phyloP scores from a whole-genome alignment of 2,797 vertebrate genomes.

The Acipenser transmontanus region DNA sequence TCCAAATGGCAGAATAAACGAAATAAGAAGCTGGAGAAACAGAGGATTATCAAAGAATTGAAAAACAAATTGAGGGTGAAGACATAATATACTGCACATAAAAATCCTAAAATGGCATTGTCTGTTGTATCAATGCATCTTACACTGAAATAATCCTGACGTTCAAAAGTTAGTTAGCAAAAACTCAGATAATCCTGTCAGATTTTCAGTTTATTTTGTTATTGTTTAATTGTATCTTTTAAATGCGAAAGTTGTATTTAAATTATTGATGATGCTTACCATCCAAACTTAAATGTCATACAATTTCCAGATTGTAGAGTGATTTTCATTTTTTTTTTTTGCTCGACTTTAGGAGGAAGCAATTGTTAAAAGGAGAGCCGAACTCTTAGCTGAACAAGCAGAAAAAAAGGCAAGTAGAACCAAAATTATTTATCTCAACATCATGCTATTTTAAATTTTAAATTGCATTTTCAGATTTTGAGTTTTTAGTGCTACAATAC shows the following conservation, averaged over 20 bases:
- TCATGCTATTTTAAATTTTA: background rate
- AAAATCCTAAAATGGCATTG: background rate
- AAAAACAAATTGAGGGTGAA: constrained; percentile 66
- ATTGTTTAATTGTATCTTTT: no score
- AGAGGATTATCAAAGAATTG: constrained; percentile 55
- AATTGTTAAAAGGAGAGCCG: constrained; percentile 72
- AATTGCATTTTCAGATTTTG: background rate
- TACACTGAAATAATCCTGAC: no score
- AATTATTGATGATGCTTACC: no score
- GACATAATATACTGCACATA: background rate
- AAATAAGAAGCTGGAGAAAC: constrained; percentile 44
- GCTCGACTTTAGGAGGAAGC: constrained; percentile 55
- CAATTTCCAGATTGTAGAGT: background rate
- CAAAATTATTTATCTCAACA: background rate
- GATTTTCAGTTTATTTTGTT: no score
- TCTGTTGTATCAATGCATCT: background rate
- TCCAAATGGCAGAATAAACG: constrained; percentile 63
- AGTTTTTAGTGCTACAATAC: background rate
- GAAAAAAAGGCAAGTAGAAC: constrained; percentile 47
- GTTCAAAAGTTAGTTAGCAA: no score
- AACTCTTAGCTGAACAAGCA: constrained; percentile 63
- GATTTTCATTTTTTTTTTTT: background rate
- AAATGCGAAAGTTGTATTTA: no score
- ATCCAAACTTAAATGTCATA: no score
- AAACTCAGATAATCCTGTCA: no score